Conservation (phyloP, 2,797 vertebrate genomes). For the Sternotherus odoratus region DNA sequence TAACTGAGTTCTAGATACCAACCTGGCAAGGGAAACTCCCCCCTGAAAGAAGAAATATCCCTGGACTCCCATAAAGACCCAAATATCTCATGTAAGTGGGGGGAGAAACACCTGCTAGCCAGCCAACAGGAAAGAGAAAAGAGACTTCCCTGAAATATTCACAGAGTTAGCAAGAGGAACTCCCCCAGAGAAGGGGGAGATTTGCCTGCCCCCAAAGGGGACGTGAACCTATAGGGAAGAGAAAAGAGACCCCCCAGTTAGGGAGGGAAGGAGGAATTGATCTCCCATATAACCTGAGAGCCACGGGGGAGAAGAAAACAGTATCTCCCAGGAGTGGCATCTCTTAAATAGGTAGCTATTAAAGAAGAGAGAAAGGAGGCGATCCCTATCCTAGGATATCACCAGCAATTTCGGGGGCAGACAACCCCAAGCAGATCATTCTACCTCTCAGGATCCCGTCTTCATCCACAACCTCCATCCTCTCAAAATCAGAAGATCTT, state of each 20-base stretch:
- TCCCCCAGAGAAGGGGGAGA: background rate
- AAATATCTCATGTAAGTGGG: background rate
- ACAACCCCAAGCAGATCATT: slow-evolving; percentile 3
- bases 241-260: background rate
- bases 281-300: background rate
- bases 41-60: background rate
- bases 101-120: slow-evolving; percentile 30
- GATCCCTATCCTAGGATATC: slow-evolving; percentile 35
- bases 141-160: background rate
- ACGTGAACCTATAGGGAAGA: background rate
- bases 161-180: background rate
- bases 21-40: background rate
- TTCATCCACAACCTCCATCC: slow-evolving; percentile 33
- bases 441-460: slow-evolving; percentile 43
- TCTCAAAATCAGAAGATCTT: slow-evolving; percentile 56
- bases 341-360: slow-evolving; percentile 2
- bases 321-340: slow-evolving; percentile 14
- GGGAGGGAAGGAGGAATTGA: background rate
- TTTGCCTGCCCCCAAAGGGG: background rate
- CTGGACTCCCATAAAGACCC: background rate
- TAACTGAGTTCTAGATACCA: slow-evolving; percentile 55
- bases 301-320: slow-evolving; percentile 1
- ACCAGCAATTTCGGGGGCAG: slow-evolving; percentile 11
- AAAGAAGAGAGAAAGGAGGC: slow-evolving; percentile 1
- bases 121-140: slow-evolving; percentile 7